phyloP scores from a whole-genome alignment of 1,140 invertebrate species.

The Drosophila fuyamai region DNA sequence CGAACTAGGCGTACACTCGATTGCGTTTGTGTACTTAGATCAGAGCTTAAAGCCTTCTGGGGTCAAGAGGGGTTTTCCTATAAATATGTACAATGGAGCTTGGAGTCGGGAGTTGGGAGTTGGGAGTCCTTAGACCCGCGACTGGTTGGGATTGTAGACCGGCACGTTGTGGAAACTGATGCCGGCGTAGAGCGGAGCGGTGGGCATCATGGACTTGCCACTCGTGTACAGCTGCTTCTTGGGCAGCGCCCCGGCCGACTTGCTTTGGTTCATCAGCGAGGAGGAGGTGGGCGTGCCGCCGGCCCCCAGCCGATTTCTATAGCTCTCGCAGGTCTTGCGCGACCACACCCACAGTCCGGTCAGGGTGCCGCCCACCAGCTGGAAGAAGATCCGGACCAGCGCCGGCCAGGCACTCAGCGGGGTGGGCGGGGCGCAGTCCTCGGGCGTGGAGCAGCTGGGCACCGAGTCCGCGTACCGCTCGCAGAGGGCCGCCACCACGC shows the following conservation, averaged over 20 bases:
- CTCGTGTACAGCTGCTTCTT: conserved; percentile 79
- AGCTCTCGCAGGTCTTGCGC: conserved; percentile 90
- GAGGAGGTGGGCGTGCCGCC: conserved; percentile 52
- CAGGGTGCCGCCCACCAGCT: conserved; percentile 92
- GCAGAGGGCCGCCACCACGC: conserved; percentile 86
- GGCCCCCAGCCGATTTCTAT: conserved; percentile 69
- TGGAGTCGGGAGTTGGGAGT: not conserved
- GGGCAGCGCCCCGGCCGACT: conserved; percentile 40
- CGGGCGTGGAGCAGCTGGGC: conserved; percentile 85
- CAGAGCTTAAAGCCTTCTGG: conserved; percentile 41
- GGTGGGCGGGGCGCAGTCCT: conserved; percentile 82
- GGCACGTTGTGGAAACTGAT: conserved; percentile 84
- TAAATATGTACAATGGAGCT: conserved; percentile 2
- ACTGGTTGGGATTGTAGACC: conserved; percentile 74
- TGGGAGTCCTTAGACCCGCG: conserved; percentile 51
- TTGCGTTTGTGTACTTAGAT: conserved; percentile 12
- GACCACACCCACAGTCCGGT: conserved; percentile 97
- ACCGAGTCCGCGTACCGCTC: conserved; percentile 87
- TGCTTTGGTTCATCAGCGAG: conserved; percentile 50
- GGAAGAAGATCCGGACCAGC: conserved; percentile 90
- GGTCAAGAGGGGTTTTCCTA: not conserved
- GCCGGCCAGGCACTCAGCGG: conserved; percentile 84
- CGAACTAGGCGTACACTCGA: conserved; percentile 7
- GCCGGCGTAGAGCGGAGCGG: conserved; percentile 72
- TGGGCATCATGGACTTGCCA: conserved; percentile 62